Conservation (phyloP, 2,797 vertebrate genomes). For the Hephaestus fuliginosus region DNA sequence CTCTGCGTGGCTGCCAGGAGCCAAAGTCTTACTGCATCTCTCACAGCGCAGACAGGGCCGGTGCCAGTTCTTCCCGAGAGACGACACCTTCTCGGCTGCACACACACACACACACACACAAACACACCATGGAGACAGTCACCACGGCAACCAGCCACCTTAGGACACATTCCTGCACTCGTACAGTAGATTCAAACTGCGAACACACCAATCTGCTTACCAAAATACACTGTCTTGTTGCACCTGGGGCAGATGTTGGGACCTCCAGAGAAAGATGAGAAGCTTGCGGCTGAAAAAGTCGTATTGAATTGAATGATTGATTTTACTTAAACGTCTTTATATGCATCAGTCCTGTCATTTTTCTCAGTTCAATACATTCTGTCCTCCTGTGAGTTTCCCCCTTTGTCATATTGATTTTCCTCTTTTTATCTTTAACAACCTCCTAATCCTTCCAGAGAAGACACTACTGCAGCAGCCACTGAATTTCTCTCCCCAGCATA, state of each 20-base stretch:
- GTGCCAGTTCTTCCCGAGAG: conserved; percentile 81
- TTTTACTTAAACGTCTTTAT: not conserved
- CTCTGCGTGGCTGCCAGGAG: conserved; percentile 76
- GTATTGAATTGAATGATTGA: not conserved
- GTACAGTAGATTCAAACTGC: conserved; percentile 67
- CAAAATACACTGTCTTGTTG: conserved; percentile 89
- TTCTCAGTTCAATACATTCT: not conserved
- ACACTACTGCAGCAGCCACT: too few relatives aligned
- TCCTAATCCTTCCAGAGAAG: not conserved
- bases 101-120: conserved; percentile 44
- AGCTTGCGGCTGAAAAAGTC: conserved; percentile 78
- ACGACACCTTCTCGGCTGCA: conserved; percentile 79
- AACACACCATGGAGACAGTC: conserved; percentile 38
- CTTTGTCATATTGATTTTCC: not conserved
- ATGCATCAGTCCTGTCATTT: too few relatives aligned
- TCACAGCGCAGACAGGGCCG: conserved; percentile 79
- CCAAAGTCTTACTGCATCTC: conserved; percentile 78
- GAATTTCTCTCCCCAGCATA: not conserved
- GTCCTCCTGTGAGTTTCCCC: not conserved
- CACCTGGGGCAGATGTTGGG: conserved; percentile 88
- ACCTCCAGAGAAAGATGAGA: conserved; percentile 84
- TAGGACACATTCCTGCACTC: not conserved
- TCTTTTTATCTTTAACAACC: not conserved
- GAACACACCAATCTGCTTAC: conserved; percentile 76
- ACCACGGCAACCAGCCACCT: conserved; percentile 70